Evolutionary conservation across 1,140 invertebrate species (phyloP).

Genomic region (Mizuhopecten yessoensis): DNA sequence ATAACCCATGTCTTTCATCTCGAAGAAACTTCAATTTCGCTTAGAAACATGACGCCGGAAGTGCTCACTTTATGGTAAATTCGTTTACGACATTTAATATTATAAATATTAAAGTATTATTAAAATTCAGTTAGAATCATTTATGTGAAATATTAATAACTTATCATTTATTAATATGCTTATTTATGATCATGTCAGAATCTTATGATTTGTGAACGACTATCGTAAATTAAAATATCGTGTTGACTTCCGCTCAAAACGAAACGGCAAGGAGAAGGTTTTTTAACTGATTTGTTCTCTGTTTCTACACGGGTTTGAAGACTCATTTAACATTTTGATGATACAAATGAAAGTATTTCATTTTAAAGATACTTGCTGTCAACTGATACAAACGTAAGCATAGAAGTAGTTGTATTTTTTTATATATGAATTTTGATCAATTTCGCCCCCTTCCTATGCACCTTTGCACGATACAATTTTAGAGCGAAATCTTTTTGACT

Average conservation of each 20-base stretch:
- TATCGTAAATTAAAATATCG: neutral
- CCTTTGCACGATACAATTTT: too few relatives aligned
- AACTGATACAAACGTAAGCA: neutral
- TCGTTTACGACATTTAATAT: neutral
- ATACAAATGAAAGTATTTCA: neutral
- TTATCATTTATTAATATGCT: neutral
- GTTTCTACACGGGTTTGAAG: neutral
- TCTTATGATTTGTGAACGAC: neutral
- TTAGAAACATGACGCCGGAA: slow-evolving; percentile 66
- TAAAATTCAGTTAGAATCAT: too few relatives aligned
- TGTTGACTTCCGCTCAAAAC: slow-evolving; percentile 32
- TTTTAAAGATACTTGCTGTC: neutral
- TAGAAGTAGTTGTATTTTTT: neutral
- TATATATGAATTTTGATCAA: neutral
- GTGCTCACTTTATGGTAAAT: neutral
- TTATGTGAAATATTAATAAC: neutral
- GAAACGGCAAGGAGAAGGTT: slow-evolving; percentile 24
- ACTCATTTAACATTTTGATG: neutral
- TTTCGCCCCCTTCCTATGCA: neutral
- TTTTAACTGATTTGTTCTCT: neutral
- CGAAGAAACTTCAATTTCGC: slow-evolving; percentile 19
- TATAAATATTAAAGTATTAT: neutral
- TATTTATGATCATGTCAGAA: neutral
- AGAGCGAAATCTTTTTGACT: too few relatives aligned
- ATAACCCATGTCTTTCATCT: neutral